phyloP scores from a whole-genome alignment of 2,113 vertebrate genomes.

The Vimba vimba region DNA sequence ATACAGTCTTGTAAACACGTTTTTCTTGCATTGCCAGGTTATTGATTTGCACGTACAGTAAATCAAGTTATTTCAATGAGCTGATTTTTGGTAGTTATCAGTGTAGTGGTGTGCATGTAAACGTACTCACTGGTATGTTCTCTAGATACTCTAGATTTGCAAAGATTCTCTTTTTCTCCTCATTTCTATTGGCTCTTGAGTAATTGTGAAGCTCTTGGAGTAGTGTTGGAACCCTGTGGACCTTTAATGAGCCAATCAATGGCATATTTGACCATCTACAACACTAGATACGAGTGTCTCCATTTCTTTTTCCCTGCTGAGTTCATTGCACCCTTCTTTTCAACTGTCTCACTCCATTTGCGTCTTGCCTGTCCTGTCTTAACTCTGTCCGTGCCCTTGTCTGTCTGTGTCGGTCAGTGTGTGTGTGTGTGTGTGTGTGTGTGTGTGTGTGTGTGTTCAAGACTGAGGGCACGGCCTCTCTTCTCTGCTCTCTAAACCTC shows the following conservation, averaged over 20 bases:
- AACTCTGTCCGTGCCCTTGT: neutral
- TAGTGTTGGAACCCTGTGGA: slow-evolving; percentile 33
- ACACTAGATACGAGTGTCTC: slow-evolving; percentile 25
- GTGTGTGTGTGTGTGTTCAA: slow-evolving; percentile 30
- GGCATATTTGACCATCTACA: slow-evolving; percentile 37
- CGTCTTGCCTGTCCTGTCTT: slow-evolving; percentile 27
- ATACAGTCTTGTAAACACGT: too few species aligned
- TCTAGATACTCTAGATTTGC: neutral
- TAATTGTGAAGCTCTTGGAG: slow-evolving; percentile 26
- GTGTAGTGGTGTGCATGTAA: too few species aligned
- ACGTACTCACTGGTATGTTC: neutral
- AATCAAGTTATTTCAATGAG: too few species aligned
- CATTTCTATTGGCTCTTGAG: neutral
- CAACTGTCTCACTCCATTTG: slow-evolving; percentile 38
- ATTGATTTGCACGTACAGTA: too few species aligned
- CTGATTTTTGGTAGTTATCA: too few species aligned
- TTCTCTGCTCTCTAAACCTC: slow-evolving; percentile 61
- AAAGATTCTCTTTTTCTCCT: neutral
- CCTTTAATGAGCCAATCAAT: slow-evolving; percentile 54
- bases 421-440: slow-evolving; percentile 18
- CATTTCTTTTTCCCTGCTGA: slow-evolving; percentile 12
- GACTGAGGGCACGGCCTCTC: slow-evolving; percentile 30
- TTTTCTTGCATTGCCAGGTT: too few species aligned
- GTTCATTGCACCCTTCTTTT: slow-evolving; percentile 8
- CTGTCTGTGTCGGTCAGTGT: slow-evolving; percentile 30